A percentile compares a stretch with the other conserved stretches of the same genome.
phyloP scores from a whole-genome alignment of 1,140 invertebrate genomes.

The Magallana gigas region DNA sequence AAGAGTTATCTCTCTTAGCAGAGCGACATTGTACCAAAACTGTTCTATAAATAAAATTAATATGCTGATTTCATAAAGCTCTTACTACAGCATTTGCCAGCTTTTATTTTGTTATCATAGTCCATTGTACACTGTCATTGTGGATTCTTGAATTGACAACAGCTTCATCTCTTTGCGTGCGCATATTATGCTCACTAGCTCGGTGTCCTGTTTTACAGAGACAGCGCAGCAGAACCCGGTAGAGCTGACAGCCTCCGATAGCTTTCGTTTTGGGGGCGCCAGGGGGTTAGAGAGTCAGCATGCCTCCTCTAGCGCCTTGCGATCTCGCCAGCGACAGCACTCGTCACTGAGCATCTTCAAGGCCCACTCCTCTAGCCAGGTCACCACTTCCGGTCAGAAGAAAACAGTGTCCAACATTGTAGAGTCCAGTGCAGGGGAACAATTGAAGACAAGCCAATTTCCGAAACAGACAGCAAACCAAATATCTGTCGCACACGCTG shows the following conservation, averaged over 20 bases:
- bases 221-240: conserved; percentile 5
- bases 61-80: too few species aligned
- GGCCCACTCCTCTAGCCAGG: conserved; percentile 9
- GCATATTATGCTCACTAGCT: neutral
- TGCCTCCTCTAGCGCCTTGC: conserved; percentile 1
- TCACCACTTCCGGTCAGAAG: neutral
- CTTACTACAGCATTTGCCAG: too few species aligned
- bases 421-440: neutral
- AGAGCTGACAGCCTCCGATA: conserved; percentile 7
- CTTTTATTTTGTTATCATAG: too few species aligned
- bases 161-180: neutral
- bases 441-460: neutral
- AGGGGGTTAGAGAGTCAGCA: neutral
- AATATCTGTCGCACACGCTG: neutral
- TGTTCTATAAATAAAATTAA: too few species aligned
- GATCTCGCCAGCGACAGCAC: neutral
- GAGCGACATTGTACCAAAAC: too few species aligned
- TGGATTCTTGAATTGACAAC: too few species aligned
- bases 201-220: conserved; percentile 7
- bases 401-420: neutral
- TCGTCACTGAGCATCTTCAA: neutral
- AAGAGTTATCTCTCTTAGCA: too few species aligned
- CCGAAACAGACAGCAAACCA: neutral
- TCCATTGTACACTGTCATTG: too few species aligned
- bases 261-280: conserved; percentile 19